A percentile compares a stretch with the other conserved stretches of the same genome.
Evolutionary conservation across 2,888 invertebrate species (phyloP).

Genomic region (Beris chalybata): DNA sequence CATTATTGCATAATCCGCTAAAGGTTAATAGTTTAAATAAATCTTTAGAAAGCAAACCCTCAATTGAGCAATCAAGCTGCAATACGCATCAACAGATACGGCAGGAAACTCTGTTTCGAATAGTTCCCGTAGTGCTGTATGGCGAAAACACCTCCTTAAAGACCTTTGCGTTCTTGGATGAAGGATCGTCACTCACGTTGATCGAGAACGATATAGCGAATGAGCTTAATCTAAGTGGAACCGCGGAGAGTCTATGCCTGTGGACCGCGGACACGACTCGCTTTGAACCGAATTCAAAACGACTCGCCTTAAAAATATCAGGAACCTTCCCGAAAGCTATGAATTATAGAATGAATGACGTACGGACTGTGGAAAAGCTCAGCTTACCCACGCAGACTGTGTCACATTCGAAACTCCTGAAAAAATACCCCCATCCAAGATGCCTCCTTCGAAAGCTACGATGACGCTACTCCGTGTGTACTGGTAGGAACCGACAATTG

Average conservation of each 20-base stretch:
- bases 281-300: conserved; percentile 34
- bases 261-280: conserved; percentile 37
- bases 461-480: too few relatives aligned
- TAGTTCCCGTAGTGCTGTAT: neutral
- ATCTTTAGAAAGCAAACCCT: neutral
- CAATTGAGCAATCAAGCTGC: neutral
- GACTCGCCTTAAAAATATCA: conserved; percentile 32
- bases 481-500: too few relatives aligned
- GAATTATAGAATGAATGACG: neutral
- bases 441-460: too few relatives aligned
- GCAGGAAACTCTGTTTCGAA: conserved; percentile 6
- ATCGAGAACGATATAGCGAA: conserved; percentile 28
- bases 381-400: conserved; percentile 8
- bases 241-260: conserved; percentile 22
- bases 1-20: neutral
- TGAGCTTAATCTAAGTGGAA: neutral
- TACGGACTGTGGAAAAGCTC: neutral
- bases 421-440: too few relatives aligned
- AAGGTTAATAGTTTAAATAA: neutral
- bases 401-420: too few relatives aligned
- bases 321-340: conserved; percentile 11
- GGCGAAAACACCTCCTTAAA: too few relatives aligned
- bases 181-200: conserved; percentile 34
- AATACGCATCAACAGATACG: conserved; percentile 1
- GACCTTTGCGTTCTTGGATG: conserved; percentile 1